Evolutionary conservation across 2,797 vertebrate genomes (phyloP).

Genomic region (Gorsachius magnificus): DNA sequence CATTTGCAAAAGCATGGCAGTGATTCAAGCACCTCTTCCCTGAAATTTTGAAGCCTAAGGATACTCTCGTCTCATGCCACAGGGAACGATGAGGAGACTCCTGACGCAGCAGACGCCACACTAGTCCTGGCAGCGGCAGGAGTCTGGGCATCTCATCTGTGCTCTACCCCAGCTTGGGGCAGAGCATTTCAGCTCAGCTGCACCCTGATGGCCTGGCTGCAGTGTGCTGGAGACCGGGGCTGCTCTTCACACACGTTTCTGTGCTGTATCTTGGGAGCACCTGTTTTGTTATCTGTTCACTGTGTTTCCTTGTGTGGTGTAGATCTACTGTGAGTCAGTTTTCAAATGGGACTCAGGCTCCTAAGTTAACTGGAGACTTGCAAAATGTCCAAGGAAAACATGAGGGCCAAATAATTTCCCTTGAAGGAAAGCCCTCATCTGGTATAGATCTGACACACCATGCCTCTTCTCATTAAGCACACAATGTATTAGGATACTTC

Average conservation of each 20-base stretch:
- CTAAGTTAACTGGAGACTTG: not conserved
- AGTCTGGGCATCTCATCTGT: not conserved
- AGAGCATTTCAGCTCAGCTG: not conserved
- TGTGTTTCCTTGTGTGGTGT: not conserved
- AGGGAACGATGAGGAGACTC: rapidly evolving
- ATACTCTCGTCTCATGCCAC: rapidly evolving
- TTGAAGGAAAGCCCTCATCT: not conserved
- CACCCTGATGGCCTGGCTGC: not conserved
- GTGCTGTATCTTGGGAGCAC: rapidly evolving
- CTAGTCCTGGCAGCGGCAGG: not conserved
- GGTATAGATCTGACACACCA: not conserved
- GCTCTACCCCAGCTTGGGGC: not conserved
- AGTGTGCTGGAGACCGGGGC: not conserved
- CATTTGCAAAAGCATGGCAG: not conserved
- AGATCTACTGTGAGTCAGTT: not conserved
- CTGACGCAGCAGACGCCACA: rapidly evolving
- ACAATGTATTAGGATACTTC: not conserved
- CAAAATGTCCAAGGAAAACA: not conserved
- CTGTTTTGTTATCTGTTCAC: not conserved
- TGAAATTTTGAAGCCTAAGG: not conserved
- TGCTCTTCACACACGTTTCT: rapidly evolving
- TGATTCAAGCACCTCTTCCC: not conserved
- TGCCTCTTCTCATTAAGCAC: not conserved
- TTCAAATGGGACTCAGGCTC: not conserved
- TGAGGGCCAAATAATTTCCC: not conserved